Base-by-base conservation (phyloP, 2,113 vertebrate species). In the Labrus mixtus region DNA sequence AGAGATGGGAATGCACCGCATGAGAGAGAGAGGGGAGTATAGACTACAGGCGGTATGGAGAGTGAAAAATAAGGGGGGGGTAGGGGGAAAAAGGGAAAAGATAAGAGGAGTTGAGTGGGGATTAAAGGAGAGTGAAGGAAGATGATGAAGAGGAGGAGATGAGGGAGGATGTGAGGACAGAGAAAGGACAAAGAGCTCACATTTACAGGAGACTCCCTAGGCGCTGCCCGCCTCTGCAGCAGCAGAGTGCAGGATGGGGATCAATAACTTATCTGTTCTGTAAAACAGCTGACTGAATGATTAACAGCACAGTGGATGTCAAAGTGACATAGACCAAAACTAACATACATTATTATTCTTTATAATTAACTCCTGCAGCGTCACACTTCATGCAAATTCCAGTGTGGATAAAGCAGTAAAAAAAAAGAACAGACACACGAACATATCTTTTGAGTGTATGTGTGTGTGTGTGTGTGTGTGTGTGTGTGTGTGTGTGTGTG, bases 1-100 rank as follows among this genome's bases (percentile, higher is more conserved):
- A 62, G 17, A 43, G 60, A 12, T 73, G 88, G 93, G 16, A 87
- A 95, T 95, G 73, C 95, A 96, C 72, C 95, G 83, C 81, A 95
- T 89, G 22, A 86, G 83, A 72, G 37, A 68, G 48, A 68, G 48
- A 3, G 46, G 78, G 54, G 29, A 50, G 75, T 56, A 33, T 15
- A 6, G 8, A 20, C 48, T n/a, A n/a, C 7, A 15, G 9, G 63
- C 0, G 2, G 57, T 39, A 67, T 11, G 23, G 20, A 51, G 45
- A 70, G 19, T 16, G 29, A 58, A 36, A 25, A 66, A 41, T 22
- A 56, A 55, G 10, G 37, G 10, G 10, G n/a, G 16, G 19, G 6
- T n/a, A 19, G 56, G 41, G 41, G 58, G 45, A 68, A 41, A 17
- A 19, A 23, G 8, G 36, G 29, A 55, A 13, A 12, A 66, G 60